Percentiles rank a stretch among this genome's conserved stretches.
Conservation (phyloP, 2,888 invertebrate genomes). For the Callosobruchus maculatus region DNA sequence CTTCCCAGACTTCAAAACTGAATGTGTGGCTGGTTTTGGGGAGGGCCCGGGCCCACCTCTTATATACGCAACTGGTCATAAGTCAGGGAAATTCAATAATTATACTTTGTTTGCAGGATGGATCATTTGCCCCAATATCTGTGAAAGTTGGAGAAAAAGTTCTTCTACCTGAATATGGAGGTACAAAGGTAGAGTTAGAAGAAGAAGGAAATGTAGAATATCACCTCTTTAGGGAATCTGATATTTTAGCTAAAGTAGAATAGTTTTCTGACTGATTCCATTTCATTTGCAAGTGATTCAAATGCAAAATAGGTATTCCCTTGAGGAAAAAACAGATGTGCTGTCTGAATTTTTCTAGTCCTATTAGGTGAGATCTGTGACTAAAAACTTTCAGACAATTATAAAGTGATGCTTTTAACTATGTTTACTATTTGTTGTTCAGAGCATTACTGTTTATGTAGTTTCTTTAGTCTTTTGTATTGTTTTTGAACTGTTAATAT, state of each 20-base stretch:
- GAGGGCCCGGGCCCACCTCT: no score
- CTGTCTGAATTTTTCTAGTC: background rate
- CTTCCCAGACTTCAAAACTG: no score
- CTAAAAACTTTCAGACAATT: slow-evolving; percentile 20
- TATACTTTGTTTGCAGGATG: slow-evolving; percentile 58
- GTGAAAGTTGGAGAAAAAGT: slow-evolving; percentile 93
- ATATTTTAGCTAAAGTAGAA: slow-evolving; percentile 91
- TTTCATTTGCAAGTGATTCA: background rate
- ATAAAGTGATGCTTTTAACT: slow-evolving; percentile 17
- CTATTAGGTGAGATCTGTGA: slow-evolving; percentile 8
- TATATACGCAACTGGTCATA: no score
- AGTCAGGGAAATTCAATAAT: background rate
- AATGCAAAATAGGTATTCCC: background rate
- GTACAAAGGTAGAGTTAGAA: slow-evolving; percentile 89
- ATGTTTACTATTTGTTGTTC: slow-evolving; percentile 23
- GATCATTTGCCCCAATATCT: slow-evolving; percentile 72
- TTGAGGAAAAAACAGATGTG: background rate
- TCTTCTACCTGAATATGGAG: slow-evolving; percentile 96
- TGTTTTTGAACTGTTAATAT: background rate
- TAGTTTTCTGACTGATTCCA: slow-evolving; percentile 10
- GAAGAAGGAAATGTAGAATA: slow-evolving; percentile 91
- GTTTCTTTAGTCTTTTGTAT: background rate
- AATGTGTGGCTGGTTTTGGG: no score
- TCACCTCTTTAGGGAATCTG: slow-evolving; percentile 91
- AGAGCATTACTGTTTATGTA: slow-evolving; percentile 10